Conservation (phyloP, 1,140 invertebrate species). For the Orius insidiosus region DNA sequence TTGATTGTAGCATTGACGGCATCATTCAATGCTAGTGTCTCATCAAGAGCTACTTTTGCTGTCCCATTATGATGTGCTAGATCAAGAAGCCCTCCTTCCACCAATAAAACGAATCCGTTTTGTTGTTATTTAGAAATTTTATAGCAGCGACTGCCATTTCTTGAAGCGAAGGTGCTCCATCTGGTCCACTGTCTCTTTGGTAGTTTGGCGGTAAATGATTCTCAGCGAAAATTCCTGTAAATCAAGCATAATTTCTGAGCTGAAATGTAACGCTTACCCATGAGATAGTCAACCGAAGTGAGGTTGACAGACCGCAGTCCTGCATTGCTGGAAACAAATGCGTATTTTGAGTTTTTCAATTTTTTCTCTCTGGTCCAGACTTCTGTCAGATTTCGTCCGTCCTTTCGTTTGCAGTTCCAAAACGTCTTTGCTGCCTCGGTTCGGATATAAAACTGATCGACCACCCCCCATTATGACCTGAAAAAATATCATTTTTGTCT, state of each 20-base stretch:
- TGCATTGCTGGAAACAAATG: constrained; percentile 42
- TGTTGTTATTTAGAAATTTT: constrained; percentile 55
- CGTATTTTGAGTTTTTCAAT: constrained; percentile 29
- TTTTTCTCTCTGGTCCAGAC: constrained; percentile 46
- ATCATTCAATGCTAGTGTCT: constrained; percentile 59
- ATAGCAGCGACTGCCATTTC: constrained; percentile 80
- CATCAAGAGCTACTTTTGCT: constrained; percentile 58
- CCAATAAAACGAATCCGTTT: constrained; percentile 63
- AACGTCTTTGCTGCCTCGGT: constrained; percentile 39
- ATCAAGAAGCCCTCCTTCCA: constrained; percentile 75
- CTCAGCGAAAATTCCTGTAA: constrained; percentile 49
- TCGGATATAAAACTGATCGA: constrained; percentile 45
- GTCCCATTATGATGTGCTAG: constrained; percentile 68
- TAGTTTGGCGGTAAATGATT: constrained; percentile 62
- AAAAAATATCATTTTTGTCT: constrained; percentile 11
- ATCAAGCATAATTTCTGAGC: not conserved
- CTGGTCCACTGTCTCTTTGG: constrained; percentile 40
- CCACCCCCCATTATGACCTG: constrained; percentile 78
- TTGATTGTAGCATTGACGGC: constrained; percentile 37
- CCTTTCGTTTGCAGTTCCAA: constrained; percentile 46
- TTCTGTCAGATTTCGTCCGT: constrained; percentile 52
- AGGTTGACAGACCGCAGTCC: constrained; percentile 39
- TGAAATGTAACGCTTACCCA: constrained; percentile 38
- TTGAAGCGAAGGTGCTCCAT: constrained; percentile 55
- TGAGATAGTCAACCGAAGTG: constrained; percentile 44